Percentiles rank a stretch among this genome's conserved stretches.
These are phyloP conservation scores for Oophaga sylvatica DNA, from an alignment of 2,797 vertebrate species.

Conservation along the genomic window DNA sequence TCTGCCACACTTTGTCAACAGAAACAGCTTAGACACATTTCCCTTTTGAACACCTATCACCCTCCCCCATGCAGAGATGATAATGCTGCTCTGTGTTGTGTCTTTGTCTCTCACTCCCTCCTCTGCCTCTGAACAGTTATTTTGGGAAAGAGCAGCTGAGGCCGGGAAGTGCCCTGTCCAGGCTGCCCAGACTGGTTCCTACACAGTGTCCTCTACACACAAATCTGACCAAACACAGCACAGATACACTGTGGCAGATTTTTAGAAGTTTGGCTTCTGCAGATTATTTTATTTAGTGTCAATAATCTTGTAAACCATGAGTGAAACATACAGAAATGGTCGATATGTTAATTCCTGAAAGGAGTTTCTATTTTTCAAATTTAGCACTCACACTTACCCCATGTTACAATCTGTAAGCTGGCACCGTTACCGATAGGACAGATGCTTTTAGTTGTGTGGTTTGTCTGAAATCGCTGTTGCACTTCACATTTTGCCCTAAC, in stretches of 20 bases:
- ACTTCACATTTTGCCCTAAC: too few relatives aligned
- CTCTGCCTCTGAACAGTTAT: conserved; percentile 67
- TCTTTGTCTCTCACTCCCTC: conserved; percentile 68
- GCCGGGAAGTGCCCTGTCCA: conserved; percentile 72
- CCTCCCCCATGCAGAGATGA: conserved; percentile 41
- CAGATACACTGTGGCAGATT: background rate
- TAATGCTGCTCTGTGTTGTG: conserved; percentile 35
- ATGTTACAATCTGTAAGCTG: too few relatives aligned
- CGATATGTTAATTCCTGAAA: background rate
- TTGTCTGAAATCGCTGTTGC: too few relatives aligned
- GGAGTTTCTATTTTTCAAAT: background rate
- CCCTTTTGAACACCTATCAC: conserved; percentile 10
- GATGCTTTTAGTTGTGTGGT: too few relatives aligned
- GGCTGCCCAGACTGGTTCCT: conserved; percentile 68
- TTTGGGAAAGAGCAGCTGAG: conserved; percentile 76
- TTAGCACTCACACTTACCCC: too few relatives aligned
- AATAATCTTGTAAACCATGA: background rate
- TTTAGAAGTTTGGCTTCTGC: background rate
- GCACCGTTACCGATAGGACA: too few relatives aligned
- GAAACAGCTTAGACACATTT: conserved; percentile 41
- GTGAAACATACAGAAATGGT: background rate
- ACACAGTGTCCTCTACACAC: conserved; percentile 61
- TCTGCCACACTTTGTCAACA: conserved; percentile 14
- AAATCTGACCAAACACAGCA: conserved; percentile 23
- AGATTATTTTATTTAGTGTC: background rate